Base-by-base conservation (phyloP, 2,888 invertebrate species). In the Acrobasis repandana region DNA sequence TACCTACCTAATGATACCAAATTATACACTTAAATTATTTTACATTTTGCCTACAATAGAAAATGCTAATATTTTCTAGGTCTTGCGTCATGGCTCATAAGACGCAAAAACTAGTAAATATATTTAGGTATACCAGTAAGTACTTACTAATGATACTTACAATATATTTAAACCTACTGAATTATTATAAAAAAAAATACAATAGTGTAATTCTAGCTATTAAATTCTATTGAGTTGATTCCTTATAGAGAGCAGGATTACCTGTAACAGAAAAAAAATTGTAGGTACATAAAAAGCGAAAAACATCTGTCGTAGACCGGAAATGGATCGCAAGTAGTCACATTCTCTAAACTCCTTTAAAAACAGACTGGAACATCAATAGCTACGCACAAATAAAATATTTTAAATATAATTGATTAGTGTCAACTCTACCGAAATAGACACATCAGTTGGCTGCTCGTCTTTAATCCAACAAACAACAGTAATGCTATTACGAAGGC, bases 21-120 rank as follows among this genome's bases (percentile, higher is more conserved):
- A 38, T 58, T 47, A 54, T 46, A 11, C 18, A 34, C 11, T 43
- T 43, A 20, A 36, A 58, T 52, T 18, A 36, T 56, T 43, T 43
- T 49, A 49, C 28, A 50, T 47, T 46, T 54, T 36, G 34, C 48
- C n/a, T 43, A 52, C 61, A 68, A 34, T 47, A 61, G 33, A 61
- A 62, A 58, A 63, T 61, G 57, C 59, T 34, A 20, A 54, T 61
- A 64, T 72, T 65, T 67, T 57, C 69, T 80, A 85, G 85, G 80
- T 85, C 79, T 84, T 85, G 80, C 83, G 86, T 83, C 86, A 74
- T 67, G 89, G 89, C 89, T 90, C 89, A 88, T 74, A 69, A 82
- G 86, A 86, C 87, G 80, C 83, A 83, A 82, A 79, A 76, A 82
- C 89, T 88, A 85, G 67, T 56, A 65, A 62, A 62, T 18, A 48